These are phyloP conservation scores for Melipona bicolor DNA, from an alignment of 2,888 invertebrate species.

Conservation along the genomic window DNA sequence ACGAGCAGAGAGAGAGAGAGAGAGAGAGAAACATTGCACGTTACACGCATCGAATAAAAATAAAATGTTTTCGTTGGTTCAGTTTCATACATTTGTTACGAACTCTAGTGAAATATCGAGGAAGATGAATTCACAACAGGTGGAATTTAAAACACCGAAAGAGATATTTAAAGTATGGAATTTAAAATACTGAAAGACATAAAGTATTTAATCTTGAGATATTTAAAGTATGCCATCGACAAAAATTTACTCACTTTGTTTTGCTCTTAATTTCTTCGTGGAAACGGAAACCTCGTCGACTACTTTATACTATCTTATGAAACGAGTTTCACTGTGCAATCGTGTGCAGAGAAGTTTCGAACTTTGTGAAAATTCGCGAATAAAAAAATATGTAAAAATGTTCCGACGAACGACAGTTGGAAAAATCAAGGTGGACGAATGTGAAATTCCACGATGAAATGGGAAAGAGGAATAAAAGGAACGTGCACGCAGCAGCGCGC, in stretches of 20 bases:
- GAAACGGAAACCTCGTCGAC: not conserved
- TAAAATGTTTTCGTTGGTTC: not conserved
- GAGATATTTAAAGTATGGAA: not conserved
- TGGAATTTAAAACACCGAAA: not conserved
- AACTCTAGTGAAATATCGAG: not conserved
- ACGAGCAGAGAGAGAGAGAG: slow-evolving; percentile 42
- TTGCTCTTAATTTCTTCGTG: not conserved
- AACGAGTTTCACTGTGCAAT: not conserved
- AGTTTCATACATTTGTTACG: not conserved
- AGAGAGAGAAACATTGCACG: not conserved
- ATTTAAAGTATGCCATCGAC: too few species aligned
- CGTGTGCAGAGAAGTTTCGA: not conserved
- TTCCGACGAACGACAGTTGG: not conserved
- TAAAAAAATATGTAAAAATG: not conserved
- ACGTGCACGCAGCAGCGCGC: slow-evolving; percentile 3
- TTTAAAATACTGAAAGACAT: not conserved
- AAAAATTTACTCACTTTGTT: not conserved
- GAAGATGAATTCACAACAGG: not conserved
- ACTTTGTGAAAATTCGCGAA: not conserved
- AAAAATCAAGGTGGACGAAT: not conserved
- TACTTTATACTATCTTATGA: not conserved
- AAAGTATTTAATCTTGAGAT: too few species aligned
- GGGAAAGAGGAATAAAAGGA: slow-evolving; percentile 35
- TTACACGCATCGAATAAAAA: not conserved
- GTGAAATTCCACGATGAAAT: not conserved